Percentiles rank a stretch among this genome's conserved stretches.
phyloP scores from a whole-genome alignment of 2,113 vertebrate species.

The Synchiropus splendidus region DNA sequence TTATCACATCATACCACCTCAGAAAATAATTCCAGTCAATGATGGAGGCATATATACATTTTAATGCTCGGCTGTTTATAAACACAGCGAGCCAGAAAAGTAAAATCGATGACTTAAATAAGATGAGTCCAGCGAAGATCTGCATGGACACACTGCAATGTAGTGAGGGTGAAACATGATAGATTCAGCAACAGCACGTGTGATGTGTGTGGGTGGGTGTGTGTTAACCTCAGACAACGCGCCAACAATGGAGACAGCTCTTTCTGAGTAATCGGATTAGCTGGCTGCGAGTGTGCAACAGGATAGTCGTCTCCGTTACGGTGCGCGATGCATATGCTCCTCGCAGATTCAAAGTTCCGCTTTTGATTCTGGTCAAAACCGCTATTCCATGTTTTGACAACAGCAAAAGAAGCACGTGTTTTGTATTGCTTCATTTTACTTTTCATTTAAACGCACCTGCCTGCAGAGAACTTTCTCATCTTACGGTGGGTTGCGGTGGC shows the following conservation, averaged over 20 bases:
- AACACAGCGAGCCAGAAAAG: slow-evolving; percentile 38
- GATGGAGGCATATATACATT: too few relatives aligned
- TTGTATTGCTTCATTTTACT: slow-evolving; percentile 7
- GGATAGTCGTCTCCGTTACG: slow-evolving; percentile 32
- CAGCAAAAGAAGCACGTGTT: slow-evolving; percentile 1
- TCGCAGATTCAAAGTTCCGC: too few relatives aligned
- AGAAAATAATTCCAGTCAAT: too few relatives aligned
- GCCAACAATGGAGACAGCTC: slow-evolving; percentile 47
- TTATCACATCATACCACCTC: too few relatives aligned
- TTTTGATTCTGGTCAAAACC: slow-evolving; percentile 24
- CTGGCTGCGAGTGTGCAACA: slow-evolving; percentile 43
- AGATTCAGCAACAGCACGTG: slow-evolving; percentile 33
- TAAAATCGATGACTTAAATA: slow-evolving; percentile 52
- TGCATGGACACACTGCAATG: slow-evolving; percentile 41
- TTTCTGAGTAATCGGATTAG: slow-evolving; percentile 59
- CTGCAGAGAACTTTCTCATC: slow-evolving; percentile 29
- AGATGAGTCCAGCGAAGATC: slow-evolving; percentile 40
- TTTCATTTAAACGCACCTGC: slow-evolving; percentile 17
- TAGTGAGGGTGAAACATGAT: slow-evolving; percentile 44
- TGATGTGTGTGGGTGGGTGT: slow-evolving; percentile 15
- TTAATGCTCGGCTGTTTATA: slow-evolving; percentile 28
- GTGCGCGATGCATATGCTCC: slow-evolving; percentile 8
- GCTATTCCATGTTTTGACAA: slow-evolving; percentile 14
- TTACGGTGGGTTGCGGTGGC: slow-evolving; percentile 22
- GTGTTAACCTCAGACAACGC: slow-evolving; percentile 45